Evolutionary conservation across 2,888 invertebrate genomes (phyloP).

Genomic region (Melanotus villosus): DNA sequence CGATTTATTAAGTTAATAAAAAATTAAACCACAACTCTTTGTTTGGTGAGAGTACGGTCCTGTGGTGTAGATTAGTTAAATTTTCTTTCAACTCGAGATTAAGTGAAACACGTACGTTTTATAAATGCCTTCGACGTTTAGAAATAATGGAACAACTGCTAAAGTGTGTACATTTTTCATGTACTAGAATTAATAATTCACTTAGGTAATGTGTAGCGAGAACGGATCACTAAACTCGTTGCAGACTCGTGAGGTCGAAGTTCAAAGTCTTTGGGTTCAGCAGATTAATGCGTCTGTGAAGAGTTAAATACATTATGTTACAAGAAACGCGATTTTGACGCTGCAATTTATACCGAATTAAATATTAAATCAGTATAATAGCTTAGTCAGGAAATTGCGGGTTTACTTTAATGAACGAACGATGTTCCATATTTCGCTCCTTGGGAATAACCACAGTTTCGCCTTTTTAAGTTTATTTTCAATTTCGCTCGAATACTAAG

Average conservation of each 20-base stretch:
- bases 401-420: too few species aligned
- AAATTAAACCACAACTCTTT: too few species aligned
- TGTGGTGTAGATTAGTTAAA: slow-evolving; percentile 1
- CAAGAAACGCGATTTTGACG: background rate
- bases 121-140: slow-evolving; percentile 28
- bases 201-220: slow-evolving; percentile 34
- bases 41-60: background rate
- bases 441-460: background rate
- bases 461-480: too few species aligned
- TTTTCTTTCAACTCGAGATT: background rate
- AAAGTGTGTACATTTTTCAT: slow-evolving; percentile 33
- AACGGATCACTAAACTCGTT: slow-evolving; percentile 34
- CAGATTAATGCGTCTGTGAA: slow-evolving; percentile 39
- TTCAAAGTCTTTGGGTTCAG: slow-evolving; percentile 33
- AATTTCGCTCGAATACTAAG: too few species aligned
- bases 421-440: too few species aligned
- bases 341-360: background rate
- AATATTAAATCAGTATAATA: background rate
- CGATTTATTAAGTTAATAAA: too few species aligned
- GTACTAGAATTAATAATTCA: slow-evolving; percentile 31
- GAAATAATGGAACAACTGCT: slow-evolving; percentile 30
- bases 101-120: slow-evolving; percentile 6
- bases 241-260: slow-evolving; percentile 38
- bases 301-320: slow-evolving; percentile 21
- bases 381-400: too few species aligned